Base-by-base conservation (phyloP, 1,140 invertebrate genomes). In the Magallana angulata region DNA sequence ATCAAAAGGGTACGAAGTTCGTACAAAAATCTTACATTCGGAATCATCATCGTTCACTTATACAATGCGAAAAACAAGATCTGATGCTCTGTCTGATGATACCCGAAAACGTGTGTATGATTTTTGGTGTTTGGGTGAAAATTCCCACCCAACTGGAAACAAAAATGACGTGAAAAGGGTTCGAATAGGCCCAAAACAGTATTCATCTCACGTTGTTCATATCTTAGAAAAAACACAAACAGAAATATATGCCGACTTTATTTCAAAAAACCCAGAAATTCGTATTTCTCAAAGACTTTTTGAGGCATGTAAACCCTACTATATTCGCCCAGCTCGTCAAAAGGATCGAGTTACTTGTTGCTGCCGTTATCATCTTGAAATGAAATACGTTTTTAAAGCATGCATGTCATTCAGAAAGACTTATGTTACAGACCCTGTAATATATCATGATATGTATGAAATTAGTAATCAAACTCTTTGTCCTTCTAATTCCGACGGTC, bases 141-240 rank as follows among this genome's bases (percentile, higher is more conserved):
- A 62, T 62, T 14, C 12, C 4, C 9, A 62, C n/a, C 11, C 60
- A 12, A 62, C 60, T n/a, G 60, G 1, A 62, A 62, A 62, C n/a
- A 62, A 9, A 62, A 12, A 62, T 62, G 11, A 62, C n/a, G 60
- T 11, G 7, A 85, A 76, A 18, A 14, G 84, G 5, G 24, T 24
- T n/a, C 14, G 36, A 71, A 71, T 71, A 30, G 84, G 30, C 1
- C 64, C 62, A 18, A 57, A 85, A 24, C 36, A 85, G 57, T 85
- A 71, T 68, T 62, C 71, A n/a, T 76, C 84, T 6, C 62, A 71
- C 71, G 12, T 14, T 14, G 59, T 85, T 8, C 62, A 85, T 8
- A 8, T 85, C 24, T 30, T 85, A 62, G 36, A 85, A 59, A 85
- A 85, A 85, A 85, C 68, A 7, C 68, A 81, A 80, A 85, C 85